Evolutionary conservation across 2,888 invertebrate genomes (phyloP).

Genomic region (Ganaspis brasiliensis): DNA sequence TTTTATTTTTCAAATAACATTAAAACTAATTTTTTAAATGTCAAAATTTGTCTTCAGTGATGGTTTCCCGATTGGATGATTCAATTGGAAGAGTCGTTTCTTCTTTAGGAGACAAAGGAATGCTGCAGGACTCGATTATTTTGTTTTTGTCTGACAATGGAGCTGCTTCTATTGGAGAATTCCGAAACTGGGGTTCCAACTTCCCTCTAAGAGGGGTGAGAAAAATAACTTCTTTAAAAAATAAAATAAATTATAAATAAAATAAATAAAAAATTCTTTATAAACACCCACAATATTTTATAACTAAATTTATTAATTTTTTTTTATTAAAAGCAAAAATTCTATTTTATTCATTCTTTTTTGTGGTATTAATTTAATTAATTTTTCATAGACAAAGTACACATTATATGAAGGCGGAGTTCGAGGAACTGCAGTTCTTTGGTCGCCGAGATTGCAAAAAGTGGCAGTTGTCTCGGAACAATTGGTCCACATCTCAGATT

Average conservation of each 20-base stretch:
- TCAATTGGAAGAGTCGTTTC: slow-evolving; percentile 84
- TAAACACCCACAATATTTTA: too few relatives aligned
- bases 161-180: slow-evolving; percentile 82
- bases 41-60: too few relatives aligned
- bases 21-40: too few relatives aligned
- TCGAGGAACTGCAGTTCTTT: slow-evolving; percentile 85
- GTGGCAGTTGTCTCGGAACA: slow-evolving; percentile 83
- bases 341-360: not conserved
- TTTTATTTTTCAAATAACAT: too few relatives aligned
- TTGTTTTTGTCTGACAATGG: slow-evolving; percentile 86
- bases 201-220: slow-evolving; percentile 84
- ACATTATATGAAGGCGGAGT: slow-evolving; percentile 88
- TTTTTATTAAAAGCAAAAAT: too few relatives aligned
- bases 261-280: slow-evolving; percentile 17
- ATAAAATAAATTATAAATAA: slow-evolving; percentile 7
- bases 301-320: too few relatives aligned
- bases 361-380: not conserved
- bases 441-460: slow-evolving; percentile 84
- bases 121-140: slow-evolving; percentile 84
- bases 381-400: slow-evolving; percentile 83
- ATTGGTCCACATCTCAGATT: slow-evolving; percentile 86
- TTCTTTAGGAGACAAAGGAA: slow-evolving; percentile 81
- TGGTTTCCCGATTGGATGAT: slow-evolving; percentile 85
- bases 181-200: slow-evolving; percentile 83
- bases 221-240: slow-evolving; percentile 43